A percentile compares a stretch with the other conserved stretches of the same genome.
These are phyloP conservation scores for Spinibarbus caldwelli DNA, from an alignment of 2,797 vertebrate genomes.

Conservation along the genomic window DNA sequence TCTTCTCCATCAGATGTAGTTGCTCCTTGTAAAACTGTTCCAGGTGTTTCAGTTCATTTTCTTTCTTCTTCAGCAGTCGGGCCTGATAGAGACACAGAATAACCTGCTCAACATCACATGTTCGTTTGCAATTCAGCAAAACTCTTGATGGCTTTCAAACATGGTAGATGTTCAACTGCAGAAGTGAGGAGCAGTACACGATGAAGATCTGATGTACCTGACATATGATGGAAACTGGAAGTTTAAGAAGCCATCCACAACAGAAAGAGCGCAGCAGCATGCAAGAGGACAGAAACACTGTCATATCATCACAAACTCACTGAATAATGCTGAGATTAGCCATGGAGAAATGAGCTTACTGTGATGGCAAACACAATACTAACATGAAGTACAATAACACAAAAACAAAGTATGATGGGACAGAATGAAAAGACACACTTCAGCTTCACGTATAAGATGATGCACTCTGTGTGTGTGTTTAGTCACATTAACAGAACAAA, in stretches of 20 bases:
- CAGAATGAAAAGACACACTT: not conserved
- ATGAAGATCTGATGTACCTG: not conserved
- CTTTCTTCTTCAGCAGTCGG: conserved; percentile 81
- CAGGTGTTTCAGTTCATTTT: conserved; percentile 80
- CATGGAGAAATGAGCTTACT: not conserved
- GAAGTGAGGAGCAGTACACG: not conserved
- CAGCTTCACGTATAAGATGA: not conserved
- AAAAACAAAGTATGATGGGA: not conserved
- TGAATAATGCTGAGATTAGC: conserved; percentile 26
- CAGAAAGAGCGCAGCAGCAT: conserved; percentile 40
- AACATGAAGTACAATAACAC: not conserved
- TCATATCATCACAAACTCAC: conserved; percentile 28
- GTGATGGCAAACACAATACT: not conserved
- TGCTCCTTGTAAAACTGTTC: conserved; percentile 89
- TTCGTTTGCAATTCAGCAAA: not conserved
- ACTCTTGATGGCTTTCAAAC: not conserved
- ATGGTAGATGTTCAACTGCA: not conserved
- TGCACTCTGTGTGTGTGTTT: not conserved
- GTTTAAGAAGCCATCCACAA: conserved; percentile 43
- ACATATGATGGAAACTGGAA: conserved; percentile 14
- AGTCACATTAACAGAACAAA: not conserved
- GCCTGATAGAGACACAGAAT: conserved; percentile 56
- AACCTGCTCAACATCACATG: not conserved
- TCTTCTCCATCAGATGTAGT: conserved; percentile 85
- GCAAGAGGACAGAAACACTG: not conserved